phyloP scores from a whole-genome alignment of 2,797 vertebrate genomes.

The Hypotaenidia okinawae region DNA sequence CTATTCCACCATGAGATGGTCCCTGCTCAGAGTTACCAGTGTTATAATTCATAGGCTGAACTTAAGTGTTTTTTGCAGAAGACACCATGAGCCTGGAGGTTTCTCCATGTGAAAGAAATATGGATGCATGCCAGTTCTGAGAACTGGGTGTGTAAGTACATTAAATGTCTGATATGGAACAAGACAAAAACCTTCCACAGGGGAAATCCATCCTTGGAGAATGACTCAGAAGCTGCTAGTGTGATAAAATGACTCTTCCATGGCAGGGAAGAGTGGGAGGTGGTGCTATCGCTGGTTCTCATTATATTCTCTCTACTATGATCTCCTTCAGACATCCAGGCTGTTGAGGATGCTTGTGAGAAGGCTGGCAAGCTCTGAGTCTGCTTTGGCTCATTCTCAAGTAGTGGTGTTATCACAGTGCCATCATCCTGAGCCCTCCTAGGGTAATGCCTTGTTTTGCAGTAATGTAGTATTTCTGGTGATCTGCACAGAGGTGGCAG shows the following conservation, averaged over 20 bases:
- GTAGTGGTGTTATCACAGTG: neutral
- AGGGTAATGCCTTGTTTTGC: neutral
- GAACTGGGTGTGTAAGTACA: neutral
- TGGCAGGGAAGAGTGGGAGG: neutral
- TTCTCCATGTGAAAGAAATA: neutral
- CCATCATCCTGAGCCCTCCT: neutral
- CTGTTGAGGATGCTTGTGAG: neutral
- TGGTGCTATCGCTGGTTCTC: neutral
- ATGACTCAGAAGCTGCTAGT: neutral
- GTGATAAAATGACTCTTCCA: neutral
- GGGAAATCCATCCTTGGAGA: neutral
- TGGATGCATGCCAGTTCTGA: neutral
- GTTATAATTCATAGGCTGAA: neutral
- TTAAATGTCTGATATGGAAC: neutral
- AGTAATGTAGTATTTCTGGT: neutral
- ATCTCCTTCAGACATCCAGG: neutral
- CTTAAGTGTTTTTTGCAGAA: neutral
- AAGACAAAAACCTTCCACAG: neutral
- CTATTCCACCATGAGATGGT: neutral
- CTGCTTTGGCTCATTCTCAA: neutral
- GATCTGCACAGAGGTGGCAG: neutral
- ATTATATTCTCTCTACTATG: neutral
- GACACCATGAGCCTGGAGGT: neutral
- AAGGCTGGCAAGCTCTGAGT: neutral
- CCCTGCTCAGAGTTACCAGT: neutral